Evolutionary conservation across 2,113 vertebrate species (phyloP).

Genomic region (Picathartes gymnocephalus): DNA sequence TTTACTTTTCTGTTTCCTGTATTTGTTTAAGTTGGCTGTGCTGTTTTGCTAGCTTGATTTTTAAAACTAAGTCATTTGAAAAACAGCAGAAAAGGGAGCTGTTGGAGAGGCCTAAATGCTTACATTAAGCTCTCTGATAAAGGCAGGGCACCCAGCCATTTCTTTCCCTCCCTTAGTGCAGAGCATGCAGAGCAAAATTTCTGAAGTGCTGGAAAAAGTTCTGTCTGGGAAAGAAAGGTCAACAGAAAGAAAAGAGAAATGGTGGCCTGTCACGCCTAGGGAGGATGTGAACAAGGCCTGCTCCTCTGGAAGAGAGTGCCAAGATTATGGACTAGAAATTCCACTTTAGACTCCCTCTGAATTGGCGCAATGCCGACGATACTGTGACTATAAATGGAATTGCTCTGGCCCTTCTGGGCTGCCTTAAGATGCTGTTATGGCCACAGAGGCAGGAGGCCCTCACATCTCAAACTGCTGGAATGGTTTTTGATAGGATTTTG

Average conservation of each 20-base stretch:
- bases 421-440: background rate
- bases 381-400: slow-evolving; percentile 63
- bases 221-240: background rate
- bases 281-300: background rate
- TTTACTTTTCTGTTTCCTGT: slow-evolving; percentile 35
- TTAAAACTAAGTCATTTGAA: background rate
- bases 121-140: background rate
- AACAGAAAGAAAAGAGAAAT: background rate
- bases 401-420: background rate
- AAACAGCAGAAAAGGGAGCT: background rate
- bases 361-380: background rate
- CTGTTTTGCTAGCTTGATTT: slow-evolving; percentile 1
- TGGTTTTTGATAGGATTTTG: background rate
- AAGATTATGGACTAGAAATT: slow-evolving; percentile 2
- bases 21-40: slow-evolving; percentile 29
- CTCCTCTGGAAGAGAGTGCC: background rate
- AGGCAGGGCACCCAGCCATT: background rate
- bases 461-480: background rate
- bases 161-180: background rate
- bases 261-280: background rate
- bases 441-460: background rate
- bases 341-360: background rate
- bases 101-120: background rate
- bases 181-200: background rate
- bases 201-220: background rate